A percentile compares a stretch with the other conserved stretches of the same genome.
Evolutionary conservation across 2,888 invertebrate genomes (phyloP).

Genomic region (Palloptera scutellata): DNA sequence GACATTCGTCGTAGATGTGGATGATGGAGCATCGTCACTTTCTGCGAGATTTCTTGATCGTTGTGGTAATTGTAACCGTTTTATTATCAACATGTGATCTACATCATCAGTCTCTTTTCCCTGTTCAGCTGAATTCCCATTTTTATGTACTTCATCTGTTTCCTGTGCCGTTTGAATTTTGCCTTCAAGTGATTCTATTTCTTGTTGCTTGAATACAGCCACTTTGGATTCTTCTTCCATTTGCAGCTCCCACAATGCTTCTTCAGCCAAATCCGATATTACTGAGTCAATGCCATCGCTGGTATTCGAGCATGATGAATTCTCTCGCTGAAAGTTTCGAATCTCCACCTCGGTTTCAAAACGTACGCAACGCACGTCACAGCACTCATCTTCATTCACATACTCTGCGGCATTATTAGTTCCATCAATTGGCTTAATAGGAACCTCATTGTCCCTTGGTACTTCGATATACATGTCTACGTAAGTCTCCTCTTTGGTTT

Average conservation of each 20-base stretch:
- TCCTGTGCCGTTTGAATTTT: neutral
- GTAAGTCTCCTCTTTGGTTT: constrained; percentile 36
- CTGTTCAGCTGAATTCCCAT: neutral
- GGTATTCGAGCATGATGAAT: constrained; percentile 56
- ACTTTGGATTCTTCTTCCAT: constrained; percentile 47
- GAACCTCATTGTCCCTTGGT: neutral
- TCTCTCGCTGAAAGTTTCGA: constrained; percentile 46
- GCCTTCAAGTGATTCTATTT: constrained; percentile 4
- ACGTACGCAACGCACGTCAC: constrained; percentile 44
- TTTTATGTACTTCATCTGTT: neutral
- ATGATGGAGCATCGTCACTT: neutral
- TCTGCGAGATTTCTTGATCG: constrained; percentile 5
- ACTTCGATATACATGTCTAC: constrained; percentile 22
- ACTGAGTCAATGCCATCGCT: constrained; percentile 60
- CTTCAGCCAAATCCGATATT: constrained; percentile 59
- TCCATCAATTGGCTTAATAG: constrained; percentile 23
- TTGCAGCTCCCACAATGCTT: constrained; percentile 55
- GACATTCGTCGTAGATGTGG: neutral
- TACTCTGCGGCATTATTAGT: constrained; percentile 51
- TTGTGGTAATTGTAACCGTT: neutral
- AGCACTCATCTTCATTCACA: constrained; percentile 46
- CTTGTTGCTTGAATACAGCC: neutral
- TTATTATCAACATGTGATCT: neutral
- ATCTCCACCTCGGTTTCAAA: constrained; percentile 52
- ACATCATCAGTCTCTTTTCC: neutral